These are phyloP conservation scores for Amazona guildingii DNA, from an alignment of 2,113 vertebrate species.

Conservation along the genomic window DNA sequence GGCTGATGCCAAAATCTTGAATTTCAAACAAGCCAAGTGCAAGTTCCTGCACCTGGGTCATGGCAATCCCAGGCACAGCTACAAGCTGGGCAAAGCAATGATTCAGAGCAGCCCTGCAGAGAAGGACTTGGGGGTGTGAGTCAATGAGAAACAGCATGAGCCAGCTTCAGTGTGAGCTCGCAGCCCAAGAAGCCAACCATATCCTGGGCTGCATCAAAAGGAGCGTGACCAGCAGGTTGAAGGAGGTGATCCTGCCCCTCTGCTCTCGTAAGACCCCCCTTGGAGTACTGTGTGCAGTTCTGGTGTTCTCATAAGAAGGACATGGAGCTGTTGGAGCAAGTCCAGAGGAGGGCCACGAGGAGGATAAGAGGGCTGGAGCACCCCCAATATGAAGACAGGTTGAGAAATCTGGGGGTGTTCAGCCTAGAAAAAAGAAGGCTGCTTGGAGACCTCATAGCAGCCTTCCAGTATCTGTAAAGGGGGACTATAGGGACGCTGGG, in stretches of 20 bases:
- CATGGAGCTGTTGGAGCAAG: neutral
- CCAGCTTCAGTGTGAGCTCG: neutral
- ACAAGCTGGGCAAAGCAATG: neutral
- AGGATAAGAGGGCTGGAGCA: neutral
- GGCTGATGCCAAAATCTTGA: neutral
- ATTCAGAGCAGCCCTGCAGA: neutral
- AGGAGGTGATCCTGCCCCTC: neutral
- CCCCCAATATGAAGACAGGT: neutral
- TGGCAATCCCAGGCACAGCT: neutral
- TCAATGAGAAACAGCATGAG: neutral
- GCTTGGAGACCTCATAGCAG: neutral
- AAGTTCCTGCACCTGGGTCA: neutral
- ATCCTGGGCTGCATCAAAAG: neutral
- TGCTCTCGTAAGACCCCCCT: neutral
- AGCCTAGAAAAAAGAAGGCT: neutral
- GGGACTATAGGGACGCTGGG: neutral
- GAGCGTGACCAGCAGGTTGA: fast-evolving
- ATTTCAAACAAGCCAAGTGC: neutral
- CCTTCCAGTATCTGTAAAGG: neutral
- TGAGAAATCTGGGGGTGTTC: neutral
- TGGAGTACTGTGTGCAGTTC: neutral
- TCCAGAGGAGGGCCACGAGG: neutral
- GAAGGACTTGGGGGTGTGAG: neutral
- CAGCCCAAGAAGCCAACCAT: neutral
- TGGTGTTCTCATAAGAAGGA: neutral